Evolutionary conservation across 1,140 invertebrate genomes (phyloP), one percentile per base, ranked within the genome.

Genomic region (Drosophila rufa): DNA sequence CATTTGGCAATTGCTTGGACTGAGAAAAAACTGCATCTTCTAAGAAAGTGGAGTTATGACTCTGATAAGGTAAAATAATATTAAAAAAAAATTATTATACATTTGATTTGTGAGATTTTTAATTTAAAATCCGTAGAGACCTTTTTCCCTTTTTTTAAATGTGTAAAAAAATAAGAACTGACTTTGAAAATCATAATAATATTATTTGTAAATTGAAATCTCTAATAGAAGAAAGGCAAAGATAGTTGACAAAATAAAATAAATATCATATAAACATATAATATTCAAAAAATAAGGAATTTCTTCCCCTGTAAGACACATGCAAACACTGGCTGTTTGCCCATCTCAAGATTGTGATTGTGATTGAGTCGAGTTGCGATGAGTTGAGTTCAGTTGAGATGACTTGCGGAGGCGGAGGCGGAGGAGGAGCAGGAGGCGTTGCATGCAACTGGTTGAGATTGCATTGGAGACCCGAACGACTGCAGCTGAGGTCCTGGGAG

Each of bases 1-100:
- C 82, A 79, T 86, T 79, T 85, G 79, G 80, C 82, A 79, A 86
- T 86, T 86, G 82, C 61, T 65, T 62, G 73, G 5, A 65, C 40
- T 65, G 62, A 0, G 33, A 60, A 25, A 60, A 22, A 1, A 36
- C 42, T n/a, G 4, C 5, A 2, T 4, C 5, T 15, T 0, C n/a
- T 4, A 42, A n/a, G 11, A 17, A 17, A 27, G 7, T 6, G 0
- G 4, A 12, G 2, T 7, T 57, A 33, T 11, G 9, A 11, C 9
- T 27, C 25, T 27, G 3, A 4, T 4, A 27, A 27, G 25, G 25
- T 5, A 30, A 30, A 30, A 7, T 6, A 30, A 30, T 0, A 30
- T 30, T 7, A 1, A 30, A 6, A 30, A 30, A 30, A 30, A 6
- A 6, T 30, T 30, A 30, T 30, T 7, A 6, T 30, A 6, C 7